A percentile compares a stretch with the other conserved stretches of the same genome.
phyloP scores from a whole-genome alignment of 1,140 invertebrate species.

The Calliphora vicina region DNA sequence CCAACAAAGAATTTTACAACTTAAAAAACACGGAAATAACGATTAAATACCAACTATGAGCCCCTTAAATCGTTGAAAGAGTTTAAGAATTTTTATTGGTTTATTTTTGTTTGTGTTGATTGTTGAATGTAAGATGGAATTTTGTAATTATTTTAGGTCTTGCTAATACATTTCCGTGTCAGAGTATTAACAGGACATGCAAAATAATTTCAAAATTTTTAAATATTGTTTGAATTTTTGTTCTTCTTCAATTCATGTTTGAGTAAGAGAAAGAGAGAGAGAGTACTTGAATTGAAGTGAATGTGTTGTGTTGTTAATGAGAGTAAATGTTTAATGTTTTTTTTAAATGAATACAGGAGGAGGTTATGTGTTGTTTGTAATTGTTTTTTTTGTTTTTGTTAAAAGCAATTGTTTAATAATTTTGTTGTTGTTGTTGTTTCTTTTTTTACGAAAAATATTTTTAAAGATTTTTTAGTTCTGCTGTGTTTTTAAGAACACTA shows the following conservation, averaged over 20 bases:
- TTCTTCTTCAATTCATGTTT: neutral
- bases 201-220: conserved; percentile 5
- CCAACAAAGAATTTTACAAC: neutral
- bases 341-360: neutral
- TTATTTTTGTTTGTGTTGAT: neutral
- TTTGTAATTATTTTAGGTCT: conserved; percentile 26
- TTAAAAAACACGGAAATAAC: conserved; percentile 20
- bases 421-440: no score
- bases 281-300: neutral
- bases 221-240: neutral
- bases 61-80: conserved; percentile 15
- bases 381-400: neutral
- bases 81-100: neutral
- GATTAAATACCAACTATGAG: conserved; percentile 8
- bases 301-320: neutral
- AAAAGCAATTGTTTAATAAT: neutral
- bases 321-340: neutral
- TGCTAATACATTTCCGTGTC: conserved; percentile 4
- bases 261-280: neutral
- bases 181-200: neutral
- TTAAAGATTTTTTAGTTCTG: neutral
- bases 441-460: neutral
- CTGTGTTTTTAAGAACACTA: neutral
- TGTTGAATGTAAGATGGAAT: neutral
- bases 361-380: neutral